phyloP scores from a whole-genome alignment of 2,888 invertebrate genomes.

The Spodoptera littoralis region DNA sequence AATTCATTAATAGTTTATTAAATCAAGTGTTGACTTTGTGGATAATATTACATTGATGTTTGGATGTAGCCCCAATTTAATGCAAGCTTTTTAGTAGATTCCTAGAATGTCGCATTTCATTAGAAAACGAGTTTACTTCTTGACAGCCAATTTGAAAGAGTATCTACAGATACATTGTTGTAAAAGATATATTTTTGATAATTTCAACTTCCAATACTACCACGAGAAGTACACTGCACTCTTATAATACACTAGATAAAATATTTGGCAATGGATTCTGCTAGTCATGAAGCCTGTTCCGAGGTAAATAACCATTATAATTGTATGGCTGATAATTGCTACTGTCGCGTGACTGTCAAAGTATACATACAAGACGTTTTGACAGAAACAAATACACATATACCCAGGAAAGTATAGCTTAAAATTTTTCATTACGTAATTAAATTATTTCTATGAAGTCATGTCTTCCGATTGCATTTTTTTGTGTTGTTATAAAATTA shows the following conservation, averaged over 20 bases:
- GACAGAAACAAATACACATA: too few relatives aligned
- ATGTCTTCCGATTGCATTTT: slow-evolving; percentile 42
- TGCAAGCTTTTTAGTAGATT: slow-evolving; percentile 36
- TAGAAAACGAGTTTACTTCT: slow-evolving; percentile 10
- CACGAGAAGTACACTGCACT: too few relatives aligned
- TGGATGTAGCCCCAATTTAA: slow-evolving; percentile 48
- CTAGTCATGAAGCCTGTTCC: too few relatives aligned
- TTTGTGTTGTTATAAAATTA: slow-evolving; percentile 19
- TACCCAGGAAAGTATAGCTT: too few relatives aligned
- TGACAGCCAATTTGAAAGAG: not conserved
- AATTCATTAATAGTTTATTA: slow-evolving; percentile 49
- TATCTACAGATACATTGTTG: slow-evolving; percentile 10
- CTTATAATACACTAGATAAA: too few relatives aligned
- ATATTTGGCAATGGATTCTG: too few relatives aligned
- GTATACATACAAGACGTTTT: too few relatives aligned
- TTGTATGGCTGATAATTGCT: too few relatives aligned
- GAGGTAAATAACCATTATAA: too few relatives aligned
- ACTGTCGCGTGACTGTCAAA: too few relatives aligned
- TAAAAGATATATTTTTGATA: slow-evolving; percentile 5
- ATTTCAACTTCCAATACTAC: too few relatives aligned
- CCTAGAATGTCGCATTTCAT: slow-evolving; percentile 30
- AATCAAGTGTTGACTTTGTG: slow-evolving; percentile 41
- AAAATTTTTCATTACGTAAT: too few relatives aligned
- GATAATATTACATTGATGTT: slow-evolving; percentile 42
- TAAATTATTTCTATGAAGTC: not conserved